Percentiles rank a stretch among this genome's conserved stretches.
These are phyloP conservation scores for Drosophila recens DNA, from an alignment of 2,888 invertebrate genomes.

Conservation along the genomic window DNA sequence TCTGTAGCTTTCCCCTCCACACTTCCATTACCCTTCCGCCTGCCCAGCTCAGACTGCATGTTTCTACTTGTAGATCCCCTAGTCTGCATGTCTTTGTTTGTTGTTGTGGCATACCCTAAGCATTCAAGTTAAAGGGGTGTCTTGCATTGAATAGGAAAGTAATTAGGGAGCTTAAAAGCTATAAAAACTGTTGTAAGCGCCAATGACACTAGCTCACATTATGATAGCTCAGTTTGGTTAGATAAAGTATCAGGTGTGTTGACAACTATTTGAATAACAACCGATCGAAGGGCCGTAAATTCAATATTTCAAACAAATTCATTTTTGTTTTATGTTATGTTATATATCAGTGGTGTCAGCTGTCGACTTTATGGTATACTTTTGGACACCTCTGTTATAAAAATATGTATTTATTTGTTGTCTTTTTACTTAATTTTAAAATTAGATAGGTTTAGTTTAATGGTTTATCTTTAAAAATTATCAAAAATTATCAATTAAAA, in stretches of 20 bases:
- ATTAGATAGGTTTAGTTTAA: too few relatives aligned
- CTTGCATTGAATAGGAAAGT: conserved; percentile 4
- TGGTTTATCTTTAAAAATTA: too few relatives aligned
- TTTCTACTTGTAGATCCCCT: conserved; percentile 33
- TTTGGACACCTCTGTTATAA: too few relatives aligned
- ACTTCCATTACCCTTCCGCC: conserved; percentile 16
- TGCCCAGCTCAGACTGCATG: conserved; percentile 40
- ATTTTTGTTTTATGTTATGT: too few relatives aligned
- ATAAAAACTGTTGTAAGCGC: background rate
- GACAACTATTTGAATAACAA: background rate
- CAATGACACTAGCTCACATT: conserved; percentile 1
- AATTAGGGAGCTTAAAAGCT: conserved; percentile 19
- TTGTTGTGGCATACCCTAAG: conserved; percentile 44
- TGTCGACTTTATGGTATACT: too few relatives aligned
- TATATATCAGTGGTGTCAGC: too few relatives aligned
- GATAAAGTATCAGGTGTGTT: background rate
- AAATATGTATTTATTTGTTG: too few relatives aligned
- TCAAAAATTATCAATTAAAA: too few relatives aligned
- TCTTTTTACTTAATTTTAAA: too few relatives aligned
- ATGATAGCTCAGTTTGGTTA: background rate
- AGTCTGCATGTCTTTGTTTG: conserved; percentile 58
- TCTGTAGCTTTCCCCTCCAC: background rate
- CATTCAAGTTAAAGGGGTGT: background rate
- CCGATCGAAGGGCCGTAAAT: too few relatives aligned
- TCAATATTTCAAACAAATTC: too few relatives aligned